phyloP scores from a whole-genome alignment of 2,888 invertebrate species.

The Leucozona laternaria region DNA sequence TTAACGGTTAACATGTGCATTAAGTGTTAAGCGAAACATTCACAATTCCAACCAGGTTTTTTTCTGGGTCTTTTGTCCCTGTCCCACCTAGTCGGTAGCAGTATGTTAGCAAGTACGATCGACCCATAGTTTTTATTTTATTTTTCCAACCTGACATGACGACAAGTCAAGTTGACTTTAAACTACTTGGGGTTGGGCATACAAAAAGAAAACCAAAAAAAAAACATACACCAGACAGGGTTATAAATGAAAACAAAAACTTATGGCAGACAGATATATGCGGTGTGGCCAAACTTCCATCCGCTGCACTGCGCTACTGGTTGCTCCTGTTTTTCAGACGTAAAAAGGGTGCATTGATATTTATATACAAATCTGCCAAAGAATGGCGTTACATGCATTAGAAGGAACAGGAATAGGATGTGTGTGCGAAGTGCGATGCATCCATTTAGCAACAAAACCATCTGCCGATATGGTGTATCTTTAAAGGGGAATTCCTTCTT shows the following conservation, averaged over 20 bases:
- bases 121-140: constrained; percentile 8
- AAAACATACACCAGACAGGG: constrained; percentile 48
- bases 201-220: constrained; percentile 23
- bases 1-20: no score
- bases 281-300: constrained; percentile 59
- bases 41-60: no score
- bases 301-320: constrained; percentile 21
- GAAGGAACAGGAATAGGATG: constrained; percentile 57
- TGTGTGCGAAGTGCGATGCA: constrained; percentile 47
- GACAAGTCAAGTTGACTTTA: constrained; percentile 70
- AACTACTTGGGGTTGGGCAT: constrained; percentile 35
- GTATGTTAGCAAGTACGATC: not conserved
- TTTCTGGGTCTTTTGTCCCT: not conserved
- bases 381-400: constrained; percentile 43
- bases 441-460: constrained; percentile 67
- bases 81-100: not conserved
- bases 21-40: no score
- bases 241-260: constrained; percentile 55
- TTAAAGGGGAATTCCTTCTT: constrained; percentile 39
- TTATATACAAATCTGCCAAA: constrained; percentile 36
- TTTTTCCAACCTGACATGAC: constrained; percentile 47
- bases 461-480: constrained; percentile 40
- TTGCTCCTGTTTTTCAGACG: constrained; percentile 16
- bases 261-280: constrained; percentile 65
- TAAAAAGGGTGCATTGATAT: constrained; percentile 13